Base-by-base conservation (phyloP, 2,888 invertebrate genomes). In the Eueremaeus valkanovi region DNA sequence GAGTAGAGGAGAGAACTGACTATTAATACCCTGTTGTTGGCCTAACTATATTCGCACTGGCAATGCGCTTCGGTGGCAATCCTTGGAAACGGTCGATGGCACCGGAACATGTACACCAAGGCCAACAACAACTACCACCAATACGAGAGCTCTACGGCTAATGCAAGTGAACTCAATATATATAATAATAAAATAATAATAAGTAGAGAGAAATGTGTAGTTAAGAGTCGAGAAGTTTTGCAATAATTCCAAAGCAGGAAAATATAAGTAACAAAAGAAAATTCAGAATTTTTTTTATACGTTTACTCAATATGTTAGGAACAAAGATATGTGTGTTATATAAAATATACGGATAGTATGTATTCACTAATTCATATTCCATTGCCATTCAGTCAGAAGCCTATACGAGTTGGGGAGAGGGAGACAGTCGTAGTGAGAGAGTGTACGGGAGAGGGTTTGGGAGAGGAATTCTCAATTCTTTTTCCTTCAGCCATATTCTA, bases 61-160 rank as follows among this genome's bases (percentile, higher is more conserved):
- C 21, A 51, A 21, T 21, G 49, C 49, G 24, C 9, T 55, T 55
- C 24, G 24, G 63, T 40, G 55, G 73, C 74, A 40, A 72, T 75
- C 75, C 75, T 75, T 75, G 75, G 68, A 66, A 31, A 58, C 58
- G 75, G 75, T 75, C 75, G 75, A 75, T 75, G 75, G 72, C 75
- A 75, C 75, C 75, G 75, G 75, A 75, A 75, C 75, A 42, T 31
- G 68, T 49, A 45, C 63, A 5, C 55, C 75, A 75, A 75, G 75
- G 75, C 24, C 75, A 61, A 29, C 75, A 42, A 70, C n/a, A 70
- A 70, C 42, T 70, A 42, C 42, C 40, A 45, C 70, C 40, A 63
- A 63, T 63, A 33, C 33, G 9, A 27, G 33, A 6, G 63, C 31
- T 33, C 33, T 21, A 24, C 18, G 16, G 58, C 33, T 33, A 63